Evolutionary conservation across 2,797 vertebrate species (phyloP).

Genomic region (Channa striata): DNA sequence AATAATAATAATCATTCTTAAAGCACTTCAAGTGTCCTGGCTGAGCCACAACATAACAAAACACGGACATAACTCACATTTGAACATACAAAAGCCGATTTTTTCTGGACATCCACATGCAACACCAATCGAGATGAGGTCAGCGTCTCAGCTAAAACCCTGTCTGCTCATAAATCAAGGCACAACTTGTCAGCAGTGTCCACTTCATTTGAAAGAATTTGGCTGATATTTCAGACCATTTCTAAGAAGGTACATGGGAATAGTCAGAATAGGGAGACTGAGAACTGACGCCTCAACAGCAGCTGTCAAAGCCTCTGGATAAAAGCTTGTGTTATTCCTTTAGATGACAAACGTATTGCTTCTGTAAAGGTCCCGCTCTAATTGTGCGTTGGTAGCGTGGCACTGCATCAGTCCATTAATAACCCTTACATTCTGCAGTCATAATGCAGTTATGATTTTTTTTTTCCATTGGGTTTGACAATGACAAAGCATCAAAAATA

Average conservation of each 20-base stretch:
- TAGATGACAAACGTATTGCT: slow-evolving; percentile 24
- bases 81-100: slow-evolving; percentile 33
- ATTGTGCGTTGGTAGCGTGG: neutral
- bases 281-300: slow-evolving; percentile 57
- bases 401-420: neutral
- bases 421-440: neutral
- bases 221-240: slow-evolving; percentile 67
- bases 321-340: slow-evolving; percentile 44
- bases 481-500: neutral
- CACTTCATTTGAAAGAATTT: slow-evolving; percentile 66
- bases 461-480: neutral
- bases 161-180: slow-evolving; percentile 69
- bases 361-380: slow-evolving; percentile 11
- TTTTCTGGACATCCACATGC: slow-evolving; percentile 49
- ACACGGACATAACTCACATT: slow-evolving; percentile 44
- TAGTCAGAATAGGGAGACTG: slow-evolving; percentile 55
- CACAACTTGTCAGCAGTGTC: slow-evolving; percentile 66
- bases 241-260: slow-evolving; percentile 55
- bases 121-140: slow-evolving; percentile 67
- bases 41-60: slow-evolving; percentile 35
- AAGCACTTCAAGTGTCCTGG: slow-evolving; percentile 33
- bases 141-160: slow-evolving; percentile 58
- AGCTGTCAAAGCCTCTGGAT: slow-evolving; percentile 55
- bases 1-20: slow-evolving; percentile 28
- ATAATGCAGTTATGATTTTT: neutral